phyloP scores from a whole-genome alignment of 92 coral and sea anemone genomes.

The Scolanthus callimorphus region DNA sequence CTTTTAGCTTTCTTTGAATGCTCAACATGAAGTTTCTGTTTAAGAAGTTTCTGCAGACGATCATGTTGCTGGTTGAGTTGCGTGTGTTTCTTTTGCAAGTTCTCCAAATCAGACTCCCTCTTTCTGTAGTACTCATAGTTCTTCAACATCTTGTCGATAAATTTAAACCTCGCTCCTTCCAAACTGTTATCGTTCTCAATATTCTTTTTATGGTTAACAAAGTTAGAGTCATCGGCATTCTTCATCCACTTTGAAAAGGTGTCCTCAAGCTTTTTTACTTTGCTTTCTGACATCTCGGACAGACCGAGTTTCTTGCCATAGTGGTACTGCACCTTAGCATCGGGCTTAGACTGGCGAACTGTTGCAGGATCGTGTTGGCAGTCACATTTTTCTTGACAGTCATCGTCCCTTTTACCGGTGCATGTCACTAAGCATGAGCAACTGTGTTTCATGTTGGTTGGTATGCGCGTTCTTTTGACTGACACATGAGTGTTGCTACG shows the following conservation, averaged over 20 bases:
- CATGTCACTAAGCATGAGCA: constrained; percentile 77
- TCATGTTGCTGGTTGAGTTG: constrained; percentile 39
- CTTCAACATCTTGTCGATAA: constrained; percentile 56
- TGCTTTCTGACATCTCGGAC: constrained; percentile 1
- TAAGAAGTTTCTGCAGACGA: constrained; percentile 11
- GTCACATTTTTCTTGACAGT: constrained; percentile 61
- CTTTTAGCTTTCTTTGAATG: not conserved
- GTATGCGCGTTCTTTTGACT: not conserved
- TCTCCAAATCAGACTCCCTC: constrained; percentile 41
- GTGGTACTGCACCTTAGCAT: not conserved
- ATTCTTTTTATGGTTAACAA: not conserved
- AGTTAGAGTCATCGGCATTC: constrained; percentile 3
- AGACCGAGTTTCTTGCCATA: not conserved
- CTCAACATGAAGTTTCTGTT: not conserved
- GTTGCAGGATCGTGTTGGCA: constrained; percentile 37
- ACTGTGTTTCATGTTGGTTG: constrained; percentile 31
- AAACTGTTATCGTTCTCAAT: not conserved
- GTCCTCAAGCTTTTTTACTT: constrained; percentile 22
- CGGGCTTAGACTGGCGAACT: not conserved
- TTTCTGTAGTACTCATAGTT: constrained; percentile 58
- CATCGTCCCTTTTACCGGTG: constrained; percentile 12
- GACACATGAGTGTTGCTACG: too few species aligned
- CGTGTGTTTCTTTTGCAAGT: constrained; percentile 36
- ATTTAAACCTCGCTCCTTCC: constrained; percentile 30
- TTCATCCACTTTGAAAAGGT: constrained; percentile 48